Conservation (phyloP, 2,888 invertebrate species). For the Deilephila porcellus region DNA sequence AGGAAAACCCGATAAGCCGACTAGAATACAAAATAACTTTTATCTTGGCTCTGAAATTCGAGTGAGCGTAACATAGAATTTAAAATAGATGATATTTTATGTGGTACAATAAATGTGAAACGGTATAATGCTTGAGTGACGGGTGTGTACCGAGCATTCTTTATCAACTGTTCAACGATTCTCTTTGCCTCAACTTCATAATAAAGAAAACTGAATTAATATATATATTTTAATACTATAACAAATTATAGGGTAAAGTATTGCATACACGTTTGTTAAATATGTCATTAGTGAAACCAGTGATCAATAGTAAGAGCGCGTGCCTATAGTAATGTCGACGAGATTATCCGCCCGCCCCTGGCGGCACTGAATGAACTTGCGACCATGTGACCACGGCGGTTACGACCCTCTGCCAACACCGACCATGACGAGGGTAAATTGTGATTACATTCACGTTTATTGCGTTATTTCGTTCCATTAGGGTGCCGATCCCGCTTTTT, state of each 20-base stretch:
- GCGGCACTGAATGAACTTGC: conserved; percentile 42
- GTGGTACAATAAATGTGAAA: neutral
- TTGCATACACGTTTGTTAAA: conserved; percentile 53
- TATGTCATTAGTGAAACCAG: conserved; percentile 61
- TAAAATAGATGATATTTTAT: conserved; percentile 4
- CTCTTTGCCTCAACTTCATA: too few species aligned
- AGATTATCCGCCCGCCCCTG: conserved; percentile 57
- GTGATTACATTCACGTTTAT: conserved; percentile 68
- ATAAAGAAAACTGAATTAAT: too few species aligned
- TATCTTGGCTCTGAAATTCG: conserved; percentile 11
- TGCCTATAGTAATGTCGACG: conserved; percentile 56
- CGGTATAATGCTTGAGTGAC: too few species aligned
- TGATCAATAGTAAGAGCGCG: conserved; percentile 65
- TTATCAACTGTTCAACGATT: too few species aligned
- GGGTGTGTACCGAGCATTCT: too few species aligned
- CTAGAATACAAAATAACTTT: conserved; percentile 21
- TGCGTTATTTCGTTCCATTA: conserved; percentile 67
- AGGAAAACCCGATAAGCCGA: conserved; percentile 21
- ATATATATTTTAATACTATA: too few species aligned
- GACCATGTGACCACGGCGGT: conserved; percentile 50
- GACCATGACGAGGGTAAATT: conserved; percentile 56
- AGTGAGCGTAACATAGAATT: conserved; percentile 1
- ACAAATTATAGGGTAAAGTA: neutral
- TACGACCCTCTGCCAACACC: conserved; percentile 27
- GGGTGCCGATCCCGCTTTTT: conserved; percentile 20